Evolutionary conservation across 2,113 vertebrate genomes (phyloP).

Genomic region (Corythaeola cristata): DNA sequence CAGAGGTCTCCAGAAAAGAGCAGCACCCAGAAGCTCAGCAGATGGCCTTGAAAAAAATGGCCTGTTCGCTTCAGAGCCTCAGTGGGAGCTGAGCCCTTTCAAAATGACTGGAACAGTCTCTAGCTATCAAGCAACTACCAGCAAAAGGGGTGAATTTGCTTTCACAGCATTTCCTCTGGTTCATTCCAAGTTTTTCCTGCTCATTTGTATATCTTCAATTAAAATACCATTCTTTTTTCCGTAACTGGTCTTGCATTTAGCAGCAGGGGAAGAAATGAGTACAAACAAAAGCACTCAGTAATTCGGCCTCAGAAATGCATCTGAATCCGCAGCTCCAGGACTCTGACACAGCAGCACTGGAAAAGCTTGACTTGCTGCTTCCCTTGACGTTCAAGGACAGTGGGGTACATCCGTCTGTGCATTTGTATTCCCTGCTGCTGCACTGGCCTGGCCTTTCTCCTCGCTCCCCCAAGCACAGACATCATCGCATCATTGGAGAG

Average conservation of each 20-base stretch:
- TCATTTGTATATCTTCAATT: constrained; percentile 13
- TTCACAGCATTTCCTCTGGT: constrained; percentile 6
- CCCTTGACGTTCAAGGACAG: not conserved
- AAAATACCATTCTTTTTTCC: not conserved
- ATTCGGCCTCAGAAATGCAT: not conserved
- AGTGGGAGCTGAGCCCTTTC: constrained; percentile 29
- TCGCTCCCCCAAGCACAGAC: not conserved
- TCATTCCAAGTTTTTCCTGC: constrained; percentile 17
- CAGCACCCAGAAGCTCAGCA: constrained; percentile 45
- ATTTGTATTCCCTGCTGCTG: constrained; percentile 18
- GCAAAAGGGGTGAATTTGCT: constrained; percentile 19
- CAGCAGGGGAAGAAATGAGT: not conserved
- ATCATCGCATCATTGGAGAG: constrained; percentile 12
- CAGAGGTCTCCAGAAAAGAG: constrained; percentile 23
- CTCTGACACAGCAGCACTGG: not conserved
- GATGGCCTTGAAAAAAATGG: constrained; percentile 9
- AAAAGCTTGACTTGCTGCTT: not conserved
- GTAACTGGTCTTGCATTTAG: not conserved
- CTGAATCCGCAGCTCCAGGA: not conserved
- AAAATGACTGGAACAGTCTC: constrained; percentile 23
- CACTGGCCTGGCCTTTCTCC: not conserved
- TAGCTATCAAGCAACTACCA: not conserved
- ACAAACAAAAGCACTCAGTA: not conserved
- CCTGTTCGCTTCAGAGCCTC: constrained; percentile 26
- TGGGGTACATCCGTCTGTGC: not conserved